Evolutionary conservation across 2,888 invertebrate genomes (phyloP).

Genomic region (Drosophila gaucha): DNA sequence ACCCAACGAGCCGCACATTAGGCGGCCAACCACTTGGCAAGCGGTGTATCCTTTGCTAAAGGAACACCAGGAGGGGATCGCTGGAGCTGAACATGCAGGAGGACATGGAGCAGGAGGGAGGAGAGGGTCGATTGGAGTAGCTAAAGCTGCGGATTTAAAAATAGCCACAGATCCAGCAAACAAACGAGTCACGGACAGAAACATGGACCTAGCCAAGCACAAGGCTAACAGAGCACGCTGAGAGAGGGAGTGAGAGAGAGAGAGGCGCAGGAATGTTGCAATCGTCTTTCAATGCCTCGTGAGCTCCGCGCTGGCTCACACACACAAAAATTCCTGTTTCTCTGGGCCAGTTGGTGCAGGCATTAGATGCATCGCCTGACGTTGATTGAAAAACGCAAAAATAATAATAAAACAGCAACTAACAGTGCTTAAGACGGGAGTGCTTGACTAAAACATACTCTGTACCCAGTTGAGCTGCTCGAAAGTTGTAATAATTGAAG

Average conservation of each 20-base stretch:
- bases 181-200: conserved; percentile 75
- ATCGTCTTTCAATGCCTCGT: conserved; percentile 65
- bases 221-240: conserved; percentile 42
- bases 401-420: conserved; percentile 4
- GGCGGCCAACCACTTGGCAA: conserved; percentile 42
- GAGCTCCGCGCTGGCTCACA: conserved; percentile 14
- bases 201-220: conserved; percentile 46
- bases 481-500: background rate
- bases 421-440: background rate
- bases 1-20: conserved; percentile 72
- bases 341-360: conserved; percentile 43
- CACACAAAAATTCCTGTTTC: conserved; percentile 67
- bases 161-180: conserved; percentile 64
- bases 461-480: background rate
- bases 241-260: conserved; percentile 7
- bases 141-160: conserved; percentile 55
- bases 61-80: conserved; percentile 2
- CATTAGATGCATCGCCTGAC: conserved; percentile 63
- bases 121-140: background rate
- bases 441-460: background rate
- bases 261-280: conserved; percentile 62
- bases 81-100: background rate
- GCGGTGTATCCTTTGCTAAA: conserved; percentile 48
- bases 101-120: background rate
- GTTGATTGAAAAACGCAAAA: conserved; percentile 58